A percentile compares a stretch with the other conserved stretches of the same genome.
Evolutionary conservation across 1,140 invertebrate species (phyloP).

Genomic region (Wiebesia pumilae): DNA sequence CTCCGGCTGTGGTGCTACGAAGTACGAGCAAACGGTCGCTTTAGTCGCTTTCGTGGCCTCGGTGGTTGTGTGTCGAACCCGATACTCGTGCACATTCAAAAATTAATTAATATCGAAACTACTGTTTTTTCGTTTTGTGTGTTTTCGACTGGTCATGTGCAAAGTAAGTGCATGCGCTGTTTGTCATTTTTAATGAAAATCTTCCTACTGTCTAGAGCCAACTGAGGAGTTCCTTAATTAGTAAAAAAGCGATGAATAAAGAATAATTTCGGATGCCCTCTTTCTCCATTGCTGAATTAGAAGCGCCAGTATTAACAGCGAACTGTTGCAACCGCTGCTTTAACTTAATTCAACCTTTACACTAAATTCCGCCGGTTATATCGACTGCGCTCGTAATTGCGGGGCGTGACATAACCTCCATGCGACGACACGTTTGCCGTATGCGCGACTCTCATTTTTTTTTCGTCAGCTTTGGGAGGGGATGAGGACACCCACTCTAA

Average conservation of each 20-base stretch:
- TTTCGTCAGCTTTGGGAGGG: neutral
- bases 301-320: neutral
- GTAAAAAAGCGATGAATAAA: no score
- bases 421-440: slow-evolving; percentile 8
- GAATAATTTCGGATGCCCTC: no score
- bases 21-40: neutral
- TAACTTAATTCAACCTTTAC: neutral
- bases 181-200: neutral
- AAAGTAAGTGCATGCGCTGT: neutral
- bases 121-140: neutral
- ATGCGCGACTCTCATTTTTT: neutral
- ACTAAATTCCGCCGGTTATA: neutral
- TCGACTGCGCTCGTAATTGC: neutral
- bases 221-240: neutral
- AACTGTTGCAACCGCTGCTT: neutral
- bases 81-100: neutral
- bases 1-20: neutral
- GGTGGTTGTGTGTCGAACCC: slow-evolving; percentile 29
- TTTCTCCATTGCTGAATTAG: neutral
- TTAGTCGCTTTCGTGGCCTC: slow-evolving; percentile 51
- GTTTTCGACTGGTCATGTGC: neutral
- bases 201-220: neutral
- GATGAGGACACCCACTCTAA: neutral
- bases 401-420: slow-evolving; percentile 43
- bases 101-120: neutral